phyloP scores from a whole-genome alignment of 2,888 invertebrate genomes.

The Dasypogon diadema region DNA sequence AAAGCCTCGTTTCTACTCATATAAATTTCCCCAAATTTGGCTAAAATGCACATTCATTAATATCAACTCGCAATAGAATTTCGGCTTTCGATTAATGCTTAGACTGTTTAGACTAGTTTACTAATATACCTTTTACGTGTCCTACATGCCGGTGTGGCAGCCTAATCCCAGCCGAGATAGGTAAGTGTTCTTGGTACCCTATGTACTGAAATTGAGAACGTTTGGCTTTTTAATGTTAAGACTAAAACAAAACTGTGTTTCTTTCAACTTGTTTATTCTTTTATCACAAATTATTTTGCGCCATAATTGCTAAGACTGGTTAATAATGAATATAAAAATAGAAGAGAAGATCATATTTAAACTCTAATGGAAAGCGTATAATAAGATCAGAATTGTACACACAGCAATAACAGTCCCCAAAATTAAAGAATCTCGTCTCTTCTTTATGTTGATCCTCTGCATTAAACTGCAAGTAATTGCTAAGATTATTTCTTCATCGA shows the following conservation, averaged over 20 bases:
- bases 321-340: conserved; percentile 32
- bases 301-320: conserved; percentile 6
- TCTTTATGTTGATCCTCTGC: conserved; percentile 93
- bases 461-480: conserved; percentile 76
- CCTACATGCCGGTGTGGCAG: too few relatives aligned
- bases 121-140: too few relatives aligned
- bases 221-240: too few relatives aligned
- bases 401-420: conserved; percentile 88
- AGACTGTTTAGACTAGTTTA: too few relatives aligned
- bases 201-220: too few relatives aligned
- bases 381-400: conserved; percentile 88
- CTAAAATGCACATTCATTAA: too few relatives aligned
- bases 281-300: conserved; percentile 34
- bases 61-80: too few relatives aligned
- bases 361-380: conserved; percentile 81
- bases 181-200: too few relatives aligned
- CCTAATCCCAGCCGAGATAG: too few relatives aligned
- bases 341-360: conserved; percentile 22
- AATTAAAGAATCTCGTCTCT: conserved; percentile 93
- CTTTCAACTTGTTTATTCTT: not conserved
- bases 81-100: too few relatives aligned
- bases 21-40: too few relatives aligned
- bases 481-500: not conserved
- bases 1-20: too few relatives aligned
- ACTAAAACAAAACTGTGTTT: not conserved